phyloP scores from a whole-genome alignment of 30 jellyfish, hydroid and myxozoan species.

The Hydractinia echinata region DNA sequence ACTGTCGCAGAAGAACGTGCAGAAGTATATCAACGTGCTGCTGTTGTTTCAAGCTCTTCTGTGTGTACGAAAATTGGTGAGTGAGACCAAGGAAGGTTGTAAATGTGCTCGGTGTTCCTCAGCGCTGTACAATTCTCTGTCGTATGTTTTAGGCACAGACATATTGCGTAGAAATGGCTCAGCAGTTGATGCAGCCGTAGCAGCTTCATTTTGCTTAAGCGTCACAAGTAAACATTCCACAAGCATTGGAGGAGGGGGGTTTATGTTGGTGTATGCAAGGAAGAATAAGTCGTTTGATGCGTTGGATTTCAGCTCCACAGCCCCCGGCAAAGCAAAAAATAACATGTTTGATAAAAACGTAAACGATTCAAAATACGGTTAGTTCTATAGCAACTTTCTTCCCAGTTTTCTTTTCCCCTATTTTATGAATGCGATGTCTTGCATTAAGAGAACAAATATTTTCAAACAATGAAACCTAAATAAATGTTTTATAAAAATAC shows the following conservation, averaged over 20 bases:
- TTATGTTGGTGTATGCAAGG: constrained; percentile 70
- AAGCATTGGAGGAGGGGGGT: constrained; percentile 98
- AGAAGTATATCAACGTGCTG: constrained; percentile 78
- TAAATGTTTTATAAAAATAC: not conserved
- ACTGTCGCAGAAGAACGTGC: constrained; percentile 37
- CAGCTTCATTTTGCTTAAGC: constrained; percentile 81
- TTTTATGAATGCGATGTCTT: too few species aligned
- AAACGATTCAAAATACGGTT: constrained; percentile 24
- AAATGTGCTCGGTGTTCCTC: not conserved
- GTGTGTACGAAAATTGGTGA: constrained; percentile 90
- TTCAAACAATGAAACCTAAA: too few species aligned
- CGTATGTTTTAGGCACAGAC: constrained; percentile 41
- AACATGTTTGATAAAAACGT: constrained; percentile 35
- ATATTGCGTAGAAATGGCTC: constrained; percentile 76
- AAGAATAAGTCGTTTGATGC: constrained; percentile 69
- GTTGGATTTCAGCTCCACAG: constrained; percentile 70
- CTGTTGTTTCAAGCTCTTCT: constrained; percentile 83
- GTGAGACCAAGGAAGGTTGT: not conserved
- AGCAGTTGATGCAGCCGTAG: constrained; percentile 90
- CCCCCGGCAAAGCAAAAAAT: constrained; percentile 67
- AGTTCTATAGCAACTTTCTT: not conserved
- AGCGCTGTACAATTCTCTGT: not conserved
- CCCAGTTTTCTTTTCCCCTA: too few species aligned
- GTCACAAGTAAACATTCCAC: constrained; percentile 84
- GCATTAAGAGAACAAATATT: too few species aligned